Percentiles rank a stretch among this genome's conserved stretches.
phyloP scores from a whole-genome alignment of 2,888 invertebrate genomes.

The Druceiella hillmani region DNA sequence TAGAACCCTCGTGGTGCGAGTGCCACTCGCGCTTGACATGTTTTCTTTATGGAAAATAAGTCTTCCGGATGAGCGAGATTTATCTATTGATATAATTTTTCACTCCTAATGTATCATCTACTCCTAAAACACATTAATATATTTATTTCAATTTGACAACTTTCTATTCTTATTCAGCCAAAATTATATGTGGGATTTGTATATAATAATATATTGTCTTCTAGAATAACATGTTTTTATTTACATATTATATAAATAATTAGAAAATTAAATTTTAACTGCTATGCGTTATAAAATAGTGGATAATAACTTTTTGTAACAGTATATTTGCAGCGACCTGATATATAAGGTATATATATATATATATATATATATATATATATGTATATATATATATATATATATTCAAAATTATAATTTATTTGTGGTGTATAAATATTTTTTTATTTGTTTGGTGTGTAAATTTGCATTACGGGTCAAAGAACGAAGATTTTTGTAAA shows the following conservation, averaged over 20 bases:
- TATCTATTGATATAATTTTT: no score
- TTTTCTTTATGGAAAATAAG: no score
- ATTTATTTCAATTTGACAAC: no score
- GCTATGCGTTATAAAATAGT: neutral
- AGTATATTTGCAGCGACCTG: constrained; percentile 6
- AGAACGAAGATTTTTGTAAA: no score
- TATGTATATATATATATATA: constrained; percentile 5
- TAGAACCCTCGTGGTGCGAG: no score
- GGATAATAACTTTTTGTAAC: neutral
- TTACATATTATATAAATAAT: constrained; percentile 5
- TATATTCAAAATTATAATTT: neutral
- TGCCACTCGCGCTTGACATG: no score
- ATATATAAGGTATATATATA: constrained; percentile 7
- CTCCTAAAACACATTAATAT: no score
- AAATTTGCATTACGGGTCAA: neutral
- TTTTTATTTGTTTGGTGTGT: neutral
- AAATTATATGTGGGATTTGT: no score
- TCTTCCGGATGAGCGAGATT: no score
- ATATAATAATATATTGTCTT: no score
- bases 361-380: constrained; percentile 9
- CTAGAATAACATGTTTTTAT: constrained; percentile 5
- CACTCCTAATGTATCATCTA: no score
- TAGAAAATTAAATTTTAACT: neutral
- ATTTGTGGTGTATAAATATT: neutral
- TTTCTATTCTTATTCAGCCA: no score